Evolutionary conservation across 2,113 vertebrate genomes (phyloP).

Genomic region (Passerina amoena): DNA sequence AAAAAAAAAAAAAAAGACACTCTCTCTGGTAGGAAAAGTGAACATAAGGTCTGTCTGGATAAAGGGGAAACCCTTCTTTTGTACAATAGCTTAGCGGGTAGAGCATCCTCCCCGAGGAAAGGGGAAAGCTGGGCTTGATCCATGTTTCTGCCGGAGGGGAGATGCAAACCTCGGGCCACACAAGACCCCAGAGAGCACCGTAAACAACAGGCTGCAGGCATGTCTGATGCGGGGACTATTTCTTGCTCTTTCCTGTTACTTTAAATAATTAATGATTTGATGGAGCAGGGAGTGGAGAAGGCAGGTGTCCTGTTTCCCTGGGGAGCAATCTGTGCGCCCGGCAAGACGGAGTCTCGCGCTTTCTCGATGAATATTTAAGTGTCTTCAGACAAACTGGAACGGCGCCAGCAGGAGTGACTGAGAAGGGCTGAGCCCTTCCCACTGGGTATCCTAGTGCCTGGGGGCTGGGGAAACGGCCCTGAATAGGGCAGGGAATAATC

Average conservation of each 20-base stretch:
- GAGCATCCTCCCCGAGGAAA: background rate
- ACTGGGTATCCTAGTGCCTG: background rate
- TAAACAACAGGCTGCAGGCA: background rate
- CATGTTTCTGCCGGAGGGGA: slow-evolving; percentile 34
- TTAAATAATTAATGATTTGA: slow-evolving; percentile 66
- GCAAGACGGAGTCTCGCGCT: slow-evolving; percentile 9
- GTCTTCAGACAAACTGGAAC: slow-evolving; percentile 27
- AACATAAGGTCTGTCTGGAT: slow-evolving; percentile 45
- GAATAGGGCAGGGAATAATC: slow-evolving; percentile 21
- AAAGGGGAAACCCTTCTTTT: background rate
- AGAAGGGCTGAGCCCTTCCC: slow-evolving; percentile 29
- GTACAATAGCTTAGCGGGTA: background rate
- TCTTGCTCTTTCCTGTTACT: slow-evolving; percentile 46
- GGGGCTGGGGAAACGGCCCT: background rate
- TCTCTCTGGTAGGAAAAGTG: background rate
- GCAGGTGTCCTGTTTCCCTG: slow-evolving; percentile 54
- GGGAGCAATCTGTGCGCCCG: slow-evolving; percentile 24
- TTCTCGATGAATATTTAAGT: slow-evolving; percentile 61
- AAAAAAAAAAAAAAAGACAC: background rate
- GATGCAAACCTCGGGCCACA: background rate
- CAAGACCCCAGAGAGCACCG: background rate
- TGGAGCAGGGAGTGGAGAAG: slow-evolving; percentile 22
- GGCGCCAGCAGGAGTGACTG: slow-evolving; percentile 14
- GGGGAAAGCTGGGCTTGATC: background rate
- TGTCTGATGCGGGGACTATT: background rate